Percentiles rank a stretch among this genome's conserved stretches.
Evolutionary conservation across 2,797 vertebrate species (phyloP).

Genomic region (Sternotherus odoratus): DNA sequence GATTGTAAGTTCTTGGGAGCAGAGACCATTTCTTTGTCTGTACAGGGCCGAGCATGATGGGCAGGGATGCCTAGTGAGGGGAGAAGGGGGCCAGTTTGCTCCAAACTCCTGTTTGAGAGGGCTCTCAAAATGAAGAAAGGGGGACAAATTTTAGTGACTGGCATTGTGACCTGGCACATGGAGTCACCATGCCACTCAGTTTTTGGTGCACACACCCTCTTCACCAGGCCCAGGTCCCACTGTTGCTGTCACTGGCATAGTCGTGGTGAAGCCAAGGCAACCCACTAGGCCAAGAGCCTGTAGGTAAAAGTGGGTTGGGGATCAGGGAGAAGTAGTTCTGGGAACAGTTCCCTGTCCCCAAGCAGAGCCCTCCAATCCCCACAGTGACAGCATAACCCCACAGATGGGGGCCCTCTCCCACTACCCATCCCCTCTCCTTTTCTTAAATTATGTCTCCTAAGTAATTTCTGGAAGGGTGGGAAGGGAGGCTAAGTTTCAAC

Average conservation of each 20-base stretch:
- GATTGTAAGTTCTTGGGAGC: neutral
- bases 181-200: neutral
- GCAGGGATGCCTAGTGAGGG: neutral
- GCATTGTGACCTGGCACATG: neutral
- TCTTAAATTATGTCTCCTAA: neutral
- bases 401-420: too few relatives aligned
- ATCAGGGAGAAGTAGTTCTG: neutral
- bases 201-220: neutral
- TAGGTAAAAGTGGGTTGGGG: neutral
- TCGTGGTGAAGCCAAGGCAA: neutral
- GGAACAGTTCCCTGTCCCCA: neutral
- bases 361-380: neutral
- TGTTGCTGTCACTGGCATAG: neutral
- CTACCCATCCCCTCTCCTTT: too few relatives aligned
- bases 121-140: neutral
- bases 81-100: neutral
- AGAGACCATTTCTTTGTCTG: neutral
- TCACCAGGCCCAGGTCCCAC: neutral
- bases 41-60: neutral
- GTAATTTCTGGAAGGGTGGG: neutral
- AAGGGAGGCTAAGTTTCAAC: neutral
- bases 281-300: neutral
- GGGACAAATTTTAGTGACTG: neutral
- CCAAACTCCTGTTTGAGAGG: neutral
- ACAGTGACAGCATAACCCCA: neutral